These are phyloP conservation scores for Machaerirhynchus nigripectus DNA, from an alignment of 2,113 vertebrate species.

Conservation along the genomic window DNA sequence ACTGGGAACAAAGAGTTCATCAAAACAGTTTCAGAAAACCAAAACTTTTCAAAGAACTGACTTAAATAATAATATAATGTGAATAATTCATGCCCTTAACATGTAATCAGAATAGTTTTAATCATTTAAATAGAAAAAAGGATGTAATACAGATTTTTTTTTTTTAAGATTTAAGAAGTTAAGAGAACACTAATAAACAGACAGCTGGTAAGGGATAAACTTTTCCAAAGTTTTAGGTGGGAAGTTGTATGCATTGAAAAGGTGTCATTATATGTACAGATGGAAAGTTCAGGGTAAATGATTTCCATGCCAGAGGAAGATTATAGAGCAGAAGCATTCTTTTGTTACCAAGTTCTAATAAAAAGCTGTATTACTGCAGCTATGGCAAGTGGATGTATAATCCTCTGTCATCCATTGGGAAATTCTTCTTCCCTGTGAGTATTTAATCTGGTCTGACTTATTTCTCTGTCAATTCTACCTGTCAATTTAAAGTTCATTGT, in stretches of 20 bases:
- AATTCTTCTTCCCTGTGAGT: neutral
- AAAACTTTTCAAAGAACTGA: neutral
- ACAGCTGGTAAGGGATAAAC: neutral
- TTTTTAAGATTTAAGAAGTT: neutral
- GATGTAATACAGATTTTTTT: neutral
- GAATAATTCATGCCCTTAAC: neutral
- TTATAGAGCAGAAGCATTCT: neutral
- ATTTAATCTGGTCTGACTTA: neutral
- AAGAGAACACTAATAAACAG: neutral
- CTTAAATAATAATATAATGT: neutral
- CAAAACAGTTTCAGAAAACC: neutral
- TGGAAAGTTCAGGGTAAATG: neutral
- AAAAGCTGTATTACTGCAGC: neutral
- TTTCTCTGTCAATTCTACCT: neutral
- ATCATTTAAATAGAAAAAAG: neutral
- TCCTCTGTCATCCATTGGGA: neutral
- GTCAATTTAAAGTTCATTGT: neutral
- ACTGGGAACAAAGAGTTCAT: neutral
- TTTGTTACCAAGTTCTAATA: neutral
- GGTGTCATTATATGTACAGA: neutral
- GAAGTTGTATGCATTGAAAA: neutral
- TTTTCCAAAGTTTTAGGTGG: neutral
- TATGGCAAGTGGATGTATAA: neutral
- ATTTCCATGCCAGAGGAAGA: neutral
- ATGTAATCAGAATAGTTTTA: neutral